A percentile compares a stretch with the other conserved stretches of the same genome.
phyloP scores from a whole-genome alignment of 1,140 invertebrate genomes.

The Caenorhabditis briggsae region DNA sequence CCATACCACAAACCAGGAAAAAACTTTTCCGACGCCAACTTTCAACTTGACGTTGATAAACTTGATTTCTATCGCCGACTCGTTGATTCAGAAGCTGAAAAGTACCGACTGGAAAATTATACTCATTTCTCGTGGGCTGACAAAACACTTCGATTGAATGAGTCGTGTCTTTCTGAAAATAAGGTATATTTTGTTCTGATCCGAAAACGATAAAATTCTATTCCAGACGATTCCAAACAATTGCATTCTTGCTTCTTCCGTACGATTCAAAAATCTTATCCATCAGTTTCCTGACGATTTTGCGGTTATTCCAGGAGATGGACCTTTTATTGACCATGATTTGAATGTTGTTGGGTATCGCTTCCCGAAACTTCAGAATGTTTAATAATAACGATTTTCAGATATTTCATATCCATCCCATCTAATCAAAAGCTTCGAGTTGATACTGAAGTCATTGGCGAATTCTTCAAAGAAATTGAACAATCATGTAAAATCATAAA shows the following conservation, averaged over 20 bases:
- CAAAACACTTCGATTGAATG: slow-evolving; percentile 6
- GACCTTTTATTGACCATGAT: slow-evolving; percentile 66
- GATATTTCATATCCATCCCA: slow-evolving; percentile 51
- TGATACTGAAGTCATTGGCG: slow-evolving; percentile 38
- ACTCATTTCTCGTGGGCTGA: slow-evolving; percentile 2
- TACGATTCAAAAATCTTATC: slow-evolving; percentile 26
- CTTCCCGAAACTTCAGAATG: not conserved
- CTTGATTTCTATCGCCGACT: slow-evolving; percentile 14
- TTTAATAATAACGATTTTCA: not conserved
- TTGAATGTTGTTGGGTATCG: slow-evolving; percentile 64
- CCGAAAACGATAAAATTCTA: not conserved
- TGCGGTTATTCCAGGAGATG: slow-evolving; percentile 59
- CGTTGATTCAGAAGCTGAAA: slow-evolving; percentile 7
- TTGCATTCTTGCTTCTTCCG: not conserved
- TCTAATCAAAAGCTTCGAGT: slow-evolving; percentile 48
- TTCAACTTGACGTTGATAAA: not conserved
- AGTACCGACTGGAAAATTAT: not conserved
- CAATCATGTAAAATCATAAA: slow-evolving; percentile 1
- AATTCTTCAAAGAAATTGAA: slow-evolving; percentile 51
- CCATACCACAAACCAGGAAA: not conserved
- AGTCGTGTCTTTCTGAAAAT: slow-evolving; percentile 23
- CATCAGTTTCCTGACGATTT: slow-evolving; percentile 56
- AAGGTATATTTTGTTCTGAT: not conserved
- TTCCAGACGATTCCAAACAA: not conserved
- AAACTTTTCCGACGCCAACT: not conserved